These are phyloP conservation scores for Coreius guichenoti DNA, from an alignment of 2,797 vertebrate species.

Conservation along the genomic window DNA sequence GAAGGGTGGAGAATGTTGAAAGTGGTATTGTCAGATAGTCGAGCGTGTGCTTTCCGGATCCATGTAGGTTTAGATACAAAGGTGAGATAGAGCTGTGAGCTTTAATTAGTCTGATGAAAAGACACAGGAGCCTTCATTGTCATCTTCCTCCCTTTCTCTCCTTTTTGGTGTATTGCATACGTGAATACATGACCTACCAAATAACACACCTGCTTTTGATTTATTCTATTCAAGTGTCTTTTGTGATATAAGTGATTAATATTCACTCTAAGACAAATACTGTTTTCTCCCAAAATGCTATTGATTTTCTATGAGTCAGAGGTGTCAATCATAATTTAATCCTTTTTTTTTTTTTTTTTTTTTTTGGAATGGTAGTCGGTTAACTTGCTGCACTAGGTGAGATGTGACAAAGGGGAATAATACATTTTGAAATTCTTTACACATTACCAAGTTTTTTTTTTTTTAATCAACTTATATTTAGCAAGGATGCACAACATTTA, in stretches of 20 bases:
- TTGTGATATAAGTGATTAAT: neutral
- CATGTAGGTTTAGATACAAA: slow-evolving; percentile 36
- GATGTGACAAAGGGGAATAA: neutral
- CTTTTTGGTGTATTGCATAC: slow-evolving; percentile 5
- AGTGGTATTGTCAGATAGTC: slow-evolving; percentile 49
- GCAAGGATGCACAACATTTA: neutral
- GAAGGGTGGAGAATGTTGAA: slow-evolving; percentile 36
- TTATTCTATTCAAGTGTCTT: neutral
- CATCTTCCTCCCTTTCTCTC: neutral
- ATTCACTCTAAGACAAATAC: neutral
- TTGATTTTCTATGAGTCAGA: neutral
- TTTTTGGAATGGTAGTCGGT: too few relatives aligned
- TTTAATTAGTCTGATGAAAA: slow-evolving; percentile 57
- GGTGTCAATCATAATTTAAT: neutral
- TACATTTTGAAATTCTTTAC: neutral
- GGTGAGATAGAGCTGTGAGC: slow-evolving; percentile 31
- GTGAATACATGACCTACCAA: neutral
- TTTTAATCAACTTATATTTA: neutral
- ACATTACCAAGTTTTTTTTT: neutral
- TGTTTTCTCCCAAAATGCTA: too few relatives aligned
- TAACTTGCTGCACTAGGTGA: neutral
- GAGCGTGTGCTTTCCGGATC: slow-evolving; percentile 25
- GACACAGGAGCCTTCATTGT: slow-evolving; percentile 28
- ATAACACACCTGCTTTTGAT: neutral
- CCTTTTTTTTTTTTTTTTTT: too few relatives aligned